Evolutionary conservation across 2,113 vertebrate genomes (phyloP), one percentile per base, ranked within the genome.

Genomic region (Gopherus flavomarginatus): DNA sequence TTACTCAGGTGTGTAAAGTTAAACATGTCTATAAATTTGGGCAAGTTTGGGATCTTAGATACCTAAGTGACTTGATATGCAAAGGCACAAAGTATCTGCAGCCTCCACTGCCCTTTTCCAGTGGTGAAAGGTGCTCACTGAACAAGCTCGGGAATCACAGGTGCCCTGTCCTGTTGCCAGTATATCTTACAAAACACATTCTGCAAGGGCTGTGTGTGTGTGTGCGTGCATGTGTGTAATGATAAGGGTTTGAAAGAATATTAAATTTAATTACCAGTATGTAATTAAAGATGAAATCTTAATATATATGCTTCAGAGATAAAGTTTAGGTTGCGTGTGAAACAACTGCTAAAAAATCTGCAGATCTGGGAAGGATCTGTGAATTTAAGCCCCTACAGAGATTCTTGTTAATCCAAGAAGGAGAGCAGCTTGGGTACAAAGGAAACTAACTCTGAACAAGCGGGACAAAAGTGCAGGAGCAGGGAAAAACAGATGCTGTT

Each of bases 1-100:
- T 17, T 1, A 2, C 1, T 62, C 1, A 82, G 75, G 54, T 82
- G 9, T 81, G 42, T 57, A 81, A 56, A 85, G 62, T n/a, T 2
- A 93, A 27, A 2, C 10, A 78, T 0, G 0, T 81, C 38, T 5
- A 72, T 29, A 59, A 27, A 84, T 19, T 3, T 14, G 62, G 3
- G 49, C 1, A 65, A 69, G 80, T 88, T 10, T 50, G 5, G 78
- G 1, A 11, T 57, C 53, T 35, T 47, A 57, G 21, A 12, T 29
- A 44, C 4, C 3, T 44, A 86, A 90, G 3, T 16, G 10, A 87
- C 5, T 89, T 95, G 10, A 11, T 42, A 47, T 83, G 79, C 38
- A 53, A 90, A 95, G 85, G 5, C 3, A 94, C 6, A 11, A 94
- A 83, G 91, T 17, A 89, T 4, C 8, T 42, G 79, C 11, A 75